Conservation (phyloP, 2,888 invertebrate species). For the Tenodera sinensis region DNA sequence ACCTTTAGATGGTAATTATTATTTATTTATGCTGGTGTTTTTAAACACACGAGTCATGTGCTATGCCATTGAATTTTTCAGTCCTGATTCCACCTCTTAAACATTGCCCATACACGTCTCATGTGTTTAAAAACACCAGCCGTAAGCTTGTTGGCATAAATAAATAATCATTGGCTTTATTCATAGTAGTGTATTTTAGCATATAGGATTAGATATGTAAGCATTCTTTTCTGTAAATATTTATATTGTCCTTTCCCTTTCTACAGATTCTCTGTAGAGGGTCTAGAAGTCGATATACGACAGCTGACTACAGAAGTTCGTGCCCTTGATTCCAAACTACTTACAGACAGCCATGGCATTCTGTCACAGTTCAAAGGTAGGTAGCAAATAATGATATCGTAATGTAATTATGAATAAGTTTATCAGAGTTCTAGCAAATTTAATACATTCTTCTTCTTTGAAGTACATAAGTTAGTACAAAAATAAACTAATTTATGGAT, state of each 20-base stretch:
- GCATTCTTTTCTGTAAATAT: too few species aligned
- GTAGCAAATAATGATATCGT: not conserved
- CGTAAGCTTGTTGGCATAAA: too few species aligned
- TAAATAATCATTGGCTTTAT: too few species aligned
- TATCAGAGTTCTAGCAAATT: not conserved
- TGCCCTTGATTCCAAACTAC: slow-evolving; percentile 38
- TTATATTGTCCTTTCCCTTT: not conserved
- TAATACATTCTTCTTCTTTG: not conserved
- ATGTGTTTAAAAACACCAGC: too few species aligned
- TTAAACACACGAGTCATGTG: too few species aligned
- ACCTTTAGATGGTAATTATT: too few species aligned
- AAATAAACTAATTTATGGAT: not conserved
- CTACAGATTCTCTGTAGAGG: slow-evolving; percentile 40
- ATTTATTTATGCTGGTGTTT: too few species aligned
- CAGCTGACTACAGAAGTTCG: slow-evolving; percentile 37
- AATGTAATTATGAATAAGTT: not conserved
- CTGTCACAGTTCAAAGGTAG: slow-evolving; percentile 38
- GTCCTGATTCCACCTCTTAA: too few species aligned
- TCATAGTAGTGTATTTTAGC: not conserved
- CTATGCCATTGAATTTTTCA: too few species aligned
- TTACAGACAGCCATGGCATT: slow-evolving; percentile 39
- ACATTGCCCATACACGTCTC: too few species aligned
- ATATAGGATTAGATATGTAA: too few species aligned
- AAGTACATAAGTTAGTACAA: not conserved
- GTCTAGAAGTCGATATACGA: slow-evolving; percentile 38